Percentiles rank a stretch among this genome's conserved stretches.
Conservation (phyloP, 2,113 vertebrate genomes). For the Galeopterus variegatus region DNA sequence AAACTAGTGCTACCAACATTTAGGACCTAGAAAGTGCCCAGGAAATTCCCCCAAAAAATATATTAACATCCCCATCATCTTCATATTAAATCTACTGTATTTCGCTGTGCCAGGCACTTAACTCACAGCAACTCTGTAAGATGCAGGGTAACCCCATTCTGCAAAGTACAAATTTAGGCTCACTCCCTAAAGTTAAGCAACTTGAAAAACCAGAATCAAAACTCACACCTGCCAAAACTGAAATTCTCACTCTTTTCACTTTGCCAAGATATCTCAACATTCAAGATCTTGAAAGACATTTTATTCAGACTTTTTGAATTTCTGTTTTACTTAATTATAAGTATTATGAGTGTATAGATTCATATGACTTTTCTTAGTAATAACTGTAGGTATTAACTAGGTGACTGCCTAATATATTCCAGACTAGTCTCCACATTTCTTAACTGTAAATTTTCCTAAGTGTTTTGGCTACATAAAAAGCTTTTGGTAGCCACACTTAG, state of each 20-base stretch:
- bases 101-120: not conserved
- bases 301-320: slow-evolving; percentile 21
- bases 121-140: not conserved
- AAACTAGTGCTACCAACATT: not conserved
- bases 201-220: slow-evolving; percentile 63
- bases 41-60: slow-evolving; percentile 1
- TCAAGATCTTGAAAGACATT: slow-evolving; percentile 1
- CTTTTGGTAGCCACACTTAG: not conserved
- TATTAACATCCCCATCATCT: not conserved
- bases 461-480: not conserved
- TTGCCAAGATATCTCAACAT: not conserved
- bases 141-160: not conserved
- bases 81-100: not conserved
- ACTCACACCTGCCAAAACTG: slow-evolving; percentile 41
- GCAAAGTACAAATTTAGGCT: not conserved
- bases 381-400: not conserved
- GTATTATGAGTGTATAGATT: not conserved
- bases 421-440: not conserved
- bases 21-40: not conserved
- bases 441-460: slow-evolving; percentile 24
- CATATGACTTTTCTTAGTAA: not conserved
- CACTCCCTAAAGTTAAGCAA: not conserved
- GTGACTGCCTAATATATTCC: not conserved
- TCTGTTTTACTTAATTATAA: not conserved
- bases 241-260: slow-evolving; percentile 36